Conservation (phyloP, 2,797 vertebrate species). For the Triplophysa bombifrons region DNA sequence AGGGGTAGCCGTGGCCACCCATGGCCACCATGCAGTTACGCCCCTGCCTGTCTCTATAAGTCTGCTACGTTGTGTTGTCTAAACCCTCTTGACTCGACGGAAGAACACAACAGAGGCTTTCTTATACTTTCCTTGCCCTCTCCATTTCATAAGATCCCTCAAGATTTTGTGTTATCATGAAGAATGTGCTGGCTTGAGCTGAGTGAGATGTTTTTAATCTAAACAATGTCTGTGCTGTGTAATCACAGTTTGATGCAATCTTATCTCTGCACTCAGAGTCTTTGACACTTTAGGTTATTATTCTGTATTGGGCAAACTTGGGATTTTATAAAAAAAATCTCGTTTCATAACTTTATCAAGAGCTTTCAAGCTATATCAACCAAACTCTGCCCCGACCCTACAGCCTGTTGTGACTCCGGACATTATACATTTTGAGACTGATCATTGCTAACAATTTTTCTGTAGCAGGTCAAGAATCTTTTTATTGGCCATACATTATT, state of each 20-base stretch:
- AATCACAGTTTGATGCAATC: constrained; percentile 1
- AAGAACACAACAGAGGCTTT: not conserved
- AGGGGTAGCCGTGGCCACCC: too few relatives aligned
- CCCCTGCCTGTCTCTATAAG: not conserved
- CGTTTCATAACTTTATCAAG: not conserved
- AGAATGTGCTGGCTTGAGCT: not conserved
- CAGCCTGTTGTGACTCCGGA: not conserved
- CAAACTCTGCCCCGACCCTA: not conserved
- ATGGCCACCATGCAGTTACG: too few relatives aligned
- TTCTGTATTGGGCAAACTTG: not conserved
- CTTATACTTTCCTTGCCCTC: not conserved
- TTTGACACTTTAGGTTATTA: constrained; percentile 1
- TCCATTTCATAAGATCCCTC: constrained; percentile 14
- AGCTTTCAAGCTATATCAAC: not conserved
- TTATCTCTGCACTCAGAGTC: constrained; percentile 6
- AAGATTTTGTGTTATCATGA: not conserved
- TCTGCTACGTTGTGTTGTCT: not conserved
- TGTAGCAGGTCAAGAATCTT: too few relatives aligned
- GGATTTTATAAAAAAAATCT: not conserved
- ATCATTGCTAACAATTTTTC: too few relatives aligned
- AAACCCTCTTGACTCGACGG: not conserved
- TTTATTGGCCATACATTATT: too few relatives aligned
- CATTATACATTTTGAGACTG: not conserved
- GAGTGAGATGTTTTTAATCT: not conserved
- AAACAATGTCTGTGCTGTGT: not conserved